Percentiles rank a stretch among this genome's conserved stretches.
Evolutionary conservation across 2,113 vertebrate species (phyloP).

Genomic region (Clupea harengus): DNA sequence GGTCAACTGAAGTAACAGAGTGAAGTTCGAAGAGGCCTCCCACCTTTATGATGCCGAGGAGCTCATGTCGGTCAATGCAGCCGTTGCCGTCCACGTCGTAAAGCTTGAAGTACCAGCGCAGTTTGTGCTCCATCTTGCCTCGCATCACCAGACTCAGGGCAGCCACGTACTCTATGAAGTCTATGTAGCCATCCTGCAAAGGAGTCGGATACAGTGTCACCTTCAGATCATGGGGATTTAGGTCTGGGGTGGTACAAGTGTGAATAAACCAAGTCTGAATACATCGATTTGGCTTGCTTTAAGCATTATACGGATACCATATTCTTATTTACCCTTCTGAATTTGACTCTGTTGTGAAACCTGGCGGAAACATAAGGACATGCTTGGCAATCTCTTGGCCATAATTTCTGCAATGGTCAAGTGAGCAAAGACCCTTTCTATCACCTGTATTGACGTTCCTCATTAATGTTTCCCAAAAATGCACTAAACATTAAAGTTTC

Average conservation of each 20-base stretch:
- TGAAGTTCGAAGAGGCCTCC: background rate
- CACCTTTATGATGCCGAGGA: constrained; percentile 90
- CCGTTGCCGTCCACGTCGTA: constrained; percentile 90
- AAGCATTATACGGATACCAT: too few species aligned
- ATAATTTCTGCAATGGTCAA: background rate
- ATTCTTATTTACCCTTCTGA: too few species aligned
- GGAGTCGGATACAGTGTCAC: background rate
- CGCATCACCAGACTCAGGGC: constrained; percentile 87
- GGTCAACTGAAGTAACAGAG: too few species aligned
- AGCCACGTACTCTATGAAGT: constrained; percentile 91
- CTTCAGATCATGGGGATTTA: background rate
- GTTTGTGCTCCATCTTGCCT: constrained; percentile 91
- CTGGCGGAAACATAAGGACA: too few species aligned
- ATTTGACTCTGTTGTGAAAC: too few species aligned
- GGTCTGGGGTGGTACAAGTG: too few species aligned
- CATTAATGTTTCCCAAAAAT: background rate
- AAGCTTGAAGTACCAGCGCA: constrained; percentile 92
- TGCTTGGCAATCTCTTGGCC: too few species aligned
- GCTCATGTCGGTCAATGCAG: constrained; percentile 86
- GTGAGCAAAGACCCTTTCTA: background rate
- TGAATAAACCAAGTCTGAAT: too few species aligned
- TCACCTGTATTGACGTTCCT: background rate
- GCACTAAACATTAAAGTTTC: too few species aligned
- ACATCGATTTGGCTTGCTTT: too few species aligned
- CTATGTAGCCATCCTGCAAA: constrained; percentile 84